These are phyloP conservation scores for Lampris incognitus DNA, from an alignment of 2,113 vertebrate genomes.

Conservation along the genomic window DNA sequence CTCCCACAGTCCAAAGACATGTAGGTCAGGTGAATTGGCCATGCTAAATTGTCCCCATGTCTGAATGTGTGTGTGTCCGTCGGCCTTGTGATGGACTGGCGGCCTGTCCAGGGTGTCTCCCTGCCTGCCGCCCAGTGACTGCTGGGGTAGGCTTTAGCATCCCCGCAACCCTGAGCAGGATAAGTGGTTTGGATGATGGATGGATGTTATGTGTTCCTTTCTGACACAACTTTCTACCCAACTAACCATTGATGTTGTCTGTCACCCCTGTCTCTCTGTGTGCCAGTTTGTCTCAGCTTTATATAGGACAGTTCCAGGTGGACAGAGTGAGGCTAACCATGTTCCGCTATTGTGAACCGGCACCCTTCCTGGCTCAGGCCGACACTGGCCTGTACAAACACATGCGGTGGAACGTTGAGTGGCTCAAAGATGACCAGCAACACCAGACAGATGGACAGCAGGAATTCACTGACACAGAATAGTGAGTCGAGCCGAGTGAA, in stretches of 20 bases:
- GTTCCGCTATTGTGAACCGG: slow-evolving; percentile 82
- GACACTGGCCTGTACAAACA: slow-evolving; percentile 83
- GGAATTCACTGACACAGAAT: slow-evolving; percentile 67
- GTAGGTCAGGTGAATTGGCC: too few species aligned
- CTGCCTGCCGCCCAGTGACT: too few species aligned
- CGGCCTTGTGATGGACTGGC: too few species aligned
- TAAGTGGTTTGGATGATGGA: too few species aligned
- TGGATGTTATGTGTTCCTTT: too few species aligned
- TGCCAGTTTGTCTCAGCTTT: slow-evolving; percentile 84
- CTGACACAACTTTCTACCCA: too few species aligned
- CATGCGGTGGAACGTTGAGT: slow-evolving; percentile 90
- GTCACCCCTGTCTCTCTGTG: not conserved
- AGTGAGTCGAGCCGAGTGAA: slow-evolving; percentile 78
- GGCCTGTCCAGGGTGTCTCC: too few species aligned
- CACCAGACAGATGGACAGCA: slow-evolving; percentile 1
- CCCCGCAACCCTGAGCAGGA: too few species aligned
- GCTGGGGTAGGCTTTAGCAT: too few species aligned
- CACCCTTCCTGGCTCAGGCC: slow-evolving; percentile 75
- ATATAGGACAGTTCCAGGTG: slow-evolving; percentile 81
- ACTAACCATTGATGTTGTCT: not conserved
- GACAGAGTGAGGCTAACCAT: slow-evolving; percentile 74
- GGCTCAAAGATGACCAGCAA: slow-evolving; percentile 1
- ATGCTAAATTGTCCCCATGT: too few species aligned
- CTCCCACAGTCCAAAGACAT: too few species aligned
- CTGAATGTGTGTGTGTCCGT: too few species aligned